Percentiles rank a stretch among this genome's conserved stretches.
phyloP scores from a whole-genome alignment of 2,113 vertebrate genomes.

The Tichodroma muraria region DNA sequence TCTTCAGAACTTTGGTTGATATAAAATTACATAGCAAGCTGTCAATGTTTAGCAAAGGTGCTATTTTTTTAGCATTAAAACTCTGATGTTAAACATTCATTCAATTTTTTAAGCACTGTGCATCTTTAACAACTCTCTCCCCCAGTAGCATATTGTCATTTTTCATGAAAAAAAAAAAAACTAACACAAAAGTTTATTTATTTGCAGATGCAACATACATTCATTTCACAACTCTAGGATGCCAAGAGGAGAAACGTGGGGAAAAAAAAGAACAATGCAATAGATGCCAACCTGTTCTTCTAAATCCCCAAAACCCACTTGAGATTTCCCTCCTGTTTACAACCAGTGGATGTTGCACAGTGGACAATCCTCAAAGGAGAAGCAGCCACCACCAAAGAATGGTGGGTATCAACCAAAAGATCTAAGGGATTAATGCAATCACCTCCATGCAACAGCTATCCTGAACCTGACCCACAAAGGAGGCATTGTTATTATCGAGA shows the following conservation, averaged over 20 bases:
- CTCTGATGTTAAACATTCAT: not conserved
- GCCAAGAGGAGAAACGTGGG: not conserved
- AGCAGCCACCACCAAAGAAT: too few relatives aligned
- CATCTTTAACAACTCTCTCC: not conserved
- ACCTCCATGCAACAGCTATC: not conserved
- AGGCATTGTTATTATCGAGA: not conserved
- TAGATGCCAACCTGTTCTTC: not conserved
- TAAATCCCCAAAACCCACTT: not conserved
- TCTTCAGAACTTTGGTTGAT: not conserved
- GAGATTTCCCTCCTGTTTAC: not conserved
- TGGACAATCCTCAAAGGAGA: not conserved
- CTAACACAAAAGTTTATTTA: not conserved
- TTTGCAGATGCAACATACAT: not conserved
- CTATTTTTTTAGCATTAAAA: not conserved
- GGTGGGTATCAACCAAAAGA: not conserved
- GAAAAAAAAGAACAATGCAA: fast-evolving
- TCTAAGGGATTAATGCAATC: not conserved
- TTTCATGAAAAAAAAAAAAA: not conserved
- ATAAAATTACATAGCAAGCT: not conserved
- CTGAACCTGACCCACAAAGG: not conserved
- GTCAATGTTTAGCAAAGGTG: not conserved
- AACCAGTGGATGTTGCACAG: not conserved
- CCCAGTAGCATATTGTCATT: not conserved
- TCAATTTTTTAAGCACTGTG: not conserved
- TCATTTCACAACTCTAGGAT: not conserved